These are phyloP conservation scores for Dermochelys coriacea DNA, from an alignment of 2,797 vertebrate genomes.

Conservation along the genomic window DNA sequence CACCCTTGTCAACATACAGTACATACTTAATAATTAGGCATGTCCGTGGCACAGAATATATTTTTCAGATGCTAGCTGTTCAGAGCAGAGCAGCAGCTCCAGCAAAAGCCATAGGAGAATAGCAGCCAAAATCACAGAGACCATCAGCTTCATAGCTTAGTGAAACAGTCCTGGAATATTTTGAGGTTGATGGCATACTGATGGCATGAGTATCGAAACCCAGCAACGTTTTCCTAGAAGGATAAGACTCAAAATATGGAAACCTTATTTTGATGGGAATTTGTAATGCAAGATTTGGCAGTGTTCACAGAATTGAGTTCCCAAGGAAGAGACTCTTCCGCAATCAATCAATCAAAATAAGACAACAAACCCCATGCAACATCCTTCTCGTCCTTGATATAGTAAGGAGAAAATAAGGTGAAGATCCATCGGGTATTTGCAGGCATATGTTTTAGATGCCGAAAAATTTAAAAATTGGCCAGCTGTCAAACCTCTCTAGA, in stretches of 20 bases:
- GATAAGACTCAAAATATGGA: accelerated
- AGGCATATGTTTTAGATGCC: not conserved
- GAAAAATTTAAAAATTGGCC: not conserved
- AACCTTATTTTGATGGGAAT: accelerated
- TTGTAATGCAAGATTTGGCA: not conserved
- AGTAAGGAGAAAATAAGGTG: not conserved
- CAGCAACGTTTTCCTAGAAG: not conserved
- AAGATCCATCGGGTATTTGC: not conserved
- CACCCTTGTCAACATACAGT: not conserved
- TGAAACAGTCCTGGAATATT: accelerated
- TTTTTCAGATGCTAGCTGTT: not conserved
- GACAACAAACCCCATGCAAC: not conserved
- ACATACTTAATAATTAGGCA: not conserved
- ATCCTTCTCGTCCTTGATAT: not conserved
- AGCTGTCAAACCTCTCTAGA: not conserved
- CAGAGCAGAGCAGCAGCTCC: not conserved
- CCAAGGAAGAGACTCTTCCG: not conserved
- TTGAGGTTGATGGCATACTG: not conserved
- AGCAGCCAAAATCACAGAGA: not conserved
- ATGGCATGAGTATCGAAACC: accelerated
- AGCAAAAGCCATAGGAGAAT: accelerated
- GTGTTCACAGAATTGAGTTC: accelerated
- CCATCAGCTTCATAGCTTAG: not conserved
- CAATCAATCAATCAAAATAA: no score
- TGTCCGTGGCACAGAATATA: not conserved